Base-by-base conservation (phyloP, 2,888 invertebrate genomes). In the Ceramica pisi region DNA sequence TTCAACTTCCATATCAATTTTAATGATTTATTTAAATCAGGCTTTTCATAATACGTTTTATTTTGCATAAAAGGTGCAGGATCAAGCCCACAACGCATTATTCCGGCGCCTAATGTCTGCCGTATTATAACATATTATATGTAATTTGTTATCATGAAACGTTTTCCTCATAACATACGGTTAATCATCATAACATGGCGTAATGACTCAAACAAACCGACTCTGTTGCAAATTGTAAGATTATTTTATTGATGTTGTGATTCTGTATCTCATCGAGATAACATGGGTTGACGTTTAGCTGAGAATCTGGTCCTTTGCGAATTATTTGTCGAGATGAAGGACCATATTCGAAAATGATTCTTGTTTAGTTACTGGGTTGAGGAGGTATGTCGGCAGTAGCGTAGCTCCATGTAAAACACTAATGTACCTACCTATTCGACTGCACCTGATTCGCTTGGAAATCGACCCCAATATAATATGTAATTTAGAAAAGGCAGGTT, bases 91-190 rank as follows among this genome's bases (percentile, higher is more conserved):
- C 55, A 31, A 56, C 19, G 31, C 55, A 67, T 67, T 67, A 78
- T 67, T 55, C 31, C 16, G 78, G 78, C 78, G 82, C 67, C 72
- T 53, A 53, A 71, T 55, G 65, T 80, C 82, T 71, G 51, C 79
- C 48, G 62, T 72, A 72, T 67, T 51, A 79, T 82, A 75, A 55
- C 21, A 64, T 55, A 41, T 69, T 59, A 59, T 16, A n/a, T 63
- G 64, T 79, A 82, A 78, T 72, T 78, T 78, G 67, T 80, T 78
- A 72, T 71, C 78, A 78, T 38, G 48, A 56, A 23, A 50, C 64
- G 59, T 80, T 82, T 82, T 80, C 82, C 79, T 80, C 62, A 61
- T 77, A 59, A 51, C 72, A 19, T 41, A 56, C 50, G 31, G 38
- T 71, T 65, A 50, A 77, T 82, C 71, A 82, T 81, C 60, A 70